Conservation (phyloP, 1,140 invertebrate genomes). For the Leptonema lineaticorne region DNA sequence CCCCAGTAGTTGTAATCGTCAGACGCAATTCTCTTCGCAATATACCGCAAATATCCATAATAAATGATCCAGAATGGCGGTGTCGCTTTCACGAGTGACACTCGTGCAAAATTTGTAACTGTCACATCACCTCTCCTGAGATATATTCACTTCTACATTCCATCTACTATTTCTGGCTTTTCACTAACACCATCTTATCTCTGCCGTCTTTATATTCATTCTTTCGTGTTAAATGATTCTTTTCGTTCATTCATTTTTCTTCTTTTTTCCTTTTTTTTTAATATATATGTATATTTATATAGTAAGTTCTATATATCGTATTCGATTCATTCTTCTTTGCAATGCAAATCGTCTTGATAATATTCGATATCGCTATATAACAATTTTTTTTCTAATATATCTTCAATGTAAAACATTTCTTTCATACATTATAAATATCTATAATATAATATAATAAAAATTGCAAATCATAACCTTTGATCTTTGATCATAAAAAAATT, state of each 20-base stretch:
- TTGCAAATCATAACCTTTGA: too few species aligned
- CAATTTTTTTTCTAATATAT: too few species aligned
- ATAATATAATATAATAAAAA: too few species aligned
- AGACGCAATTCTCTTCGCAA: background rate
- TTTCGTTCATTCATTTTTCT: background rate
- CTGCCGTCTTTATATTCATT: background rate
- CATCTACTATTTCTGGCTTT: background rate
- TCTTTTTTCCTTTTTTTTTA: background rate
- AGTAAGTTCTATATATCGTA: too few species aligned
- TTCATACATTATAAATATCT: too few species aligned
- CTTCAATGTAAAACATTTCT: too few species aligned
- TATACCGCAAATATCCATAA: background rate
- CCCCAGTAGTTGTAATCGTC: background rate
- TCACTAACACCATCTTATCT: too few species aligned
- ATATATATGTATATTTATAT: background rate
- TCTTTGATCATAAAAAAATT: too few species aligned
- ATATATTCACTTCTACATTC: background rate
- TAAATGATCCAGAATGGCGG: conserved; percentile 1
- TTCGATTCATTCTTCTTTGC: too few species aligned
- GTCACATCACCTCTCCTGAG: background rate
- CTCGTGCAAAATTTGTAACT: background rate
- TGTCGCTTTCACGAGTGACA: conserved; percentile 7
- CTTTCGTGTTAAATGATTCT: too few species aligned
- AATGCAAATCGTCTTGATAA: too few species aligned
- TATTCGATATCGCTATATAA: too few species aligned